Evolutionary conservation across 1,140 invertebrate genomes (phyloP), one percentile per base, ranked within the genome.

Genomic region (Phenacoccus solenopsis): DNA sequence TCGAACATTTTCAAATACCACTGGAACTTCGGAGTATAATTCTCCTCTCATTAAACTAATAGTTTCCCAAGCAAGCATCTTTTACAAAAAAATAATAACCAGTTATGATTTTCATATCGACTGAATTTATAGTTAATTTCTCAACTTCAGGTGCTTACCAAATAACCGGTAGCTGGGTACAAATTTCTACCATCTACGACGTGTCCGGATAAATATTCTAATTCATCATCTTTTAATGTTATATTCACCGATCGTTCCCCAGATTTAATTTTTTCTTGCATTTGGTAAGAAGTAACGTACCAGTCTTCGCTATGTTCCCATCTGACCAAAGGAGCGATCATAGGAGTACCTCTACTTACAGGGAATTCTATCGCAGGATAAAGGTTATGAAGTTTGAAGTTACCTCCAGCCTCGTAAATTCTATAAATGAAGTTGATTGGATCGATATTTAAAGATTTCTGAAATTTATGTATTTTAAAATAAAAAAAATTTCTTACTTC

Each of bases 231-330:
- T 4, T 78, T 79, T 0, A 90, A 78, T 28, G 85, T 83, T 69
- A 89, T 79, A 21, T 81, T 77, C 12, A 88, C 80, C 0, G 79
- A 78, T 68, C 86, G 79, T 73, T 90, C 87, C 1, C 87, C 85
- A 10, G 82, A 84, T 71, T 82, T 83, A 71, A 85, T 82, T 75
- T 84, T 86, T 70, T 84, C 82, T 76, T 84, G 84, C 49, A 82
- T 80, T 24, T 80, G 80, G 72, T 84, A 87, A 2, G 81, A 80
- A 1, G 84, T 85, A 1, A 87, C 85, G 70, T 82, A 87, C 85
- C 85, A 74, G 73, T 87, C 84, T 73, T 91, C 87, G 9, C 85
- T 85, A 78, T 98, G 96, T 76, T 98, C 92, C 96, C 96, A 98
- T 72, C 86, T 85, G 0, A 93, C 83, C 0, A 94, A 76, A 10